Evolutionary conservation across 1,140 invertebrate genomes (phyloP).

Genomic region (Gryllus bimaculatus): DNA sequence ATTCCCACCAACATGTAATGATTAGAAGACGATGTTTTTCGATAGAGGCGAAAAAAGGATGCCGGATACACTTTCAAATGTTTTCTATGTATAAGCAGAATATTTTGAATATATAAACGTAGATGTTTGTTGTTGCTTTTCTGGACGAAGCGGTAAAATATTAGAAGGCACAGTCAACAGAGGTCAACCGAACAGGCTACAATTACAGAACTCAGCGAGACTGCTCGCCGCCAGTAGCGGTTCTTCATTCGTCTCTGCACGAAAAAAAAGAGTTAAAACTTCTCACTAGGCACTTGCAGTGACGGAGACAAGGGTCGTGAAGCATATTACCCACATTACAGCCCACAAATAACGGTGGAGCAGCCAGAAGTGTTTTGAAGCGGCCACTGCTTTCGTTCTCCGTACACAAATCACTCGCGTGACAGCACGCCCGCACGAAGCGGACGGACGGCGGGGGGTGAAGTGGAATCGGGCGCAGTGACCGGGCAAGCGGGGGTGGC

Average conservation of each 20-base stretch:
- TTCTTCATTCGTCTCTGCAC: neutral
- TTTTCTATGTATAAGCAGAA: too few species aligned
- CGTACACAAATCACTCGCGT: neutral
- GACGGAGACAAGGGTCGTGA: neutral
- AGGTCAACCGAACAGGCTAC: too few species aligned
- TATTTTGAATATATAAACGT: too few species aligned
- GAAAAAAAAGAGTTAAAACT: neutral
- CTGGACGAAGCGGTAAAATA: too few species aligned
- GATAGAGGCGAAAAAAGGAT: too few species aligned
- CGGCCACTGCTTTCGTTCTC: neutral
- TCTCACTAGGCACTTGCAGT: neutral
- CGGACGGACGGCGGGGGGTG: neutral
- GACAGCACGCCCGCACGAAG: neutral
- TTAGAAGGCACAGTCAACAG: too few species aligned
- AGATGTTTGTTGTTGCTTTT: too few species aligned
- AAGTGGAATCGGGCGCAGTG: neutral
- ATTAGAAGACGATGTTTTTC: too few species aligned
- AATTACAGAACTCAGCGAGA: too few species aligned
- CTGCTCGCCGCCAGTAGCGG: too few species aligned
- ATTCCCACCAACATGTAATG: too few species aligned
- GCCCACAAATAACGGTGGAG: neutral
- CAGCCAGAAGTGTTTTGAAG: neutral
- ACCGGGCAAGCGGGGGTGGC: neutral
- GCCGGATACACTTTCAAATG: too few species aligned
- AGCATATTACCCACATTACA: neutral